Conservation (phyloP, 2,113 vertebrate species). For the Arenaria interpres region DNA sequence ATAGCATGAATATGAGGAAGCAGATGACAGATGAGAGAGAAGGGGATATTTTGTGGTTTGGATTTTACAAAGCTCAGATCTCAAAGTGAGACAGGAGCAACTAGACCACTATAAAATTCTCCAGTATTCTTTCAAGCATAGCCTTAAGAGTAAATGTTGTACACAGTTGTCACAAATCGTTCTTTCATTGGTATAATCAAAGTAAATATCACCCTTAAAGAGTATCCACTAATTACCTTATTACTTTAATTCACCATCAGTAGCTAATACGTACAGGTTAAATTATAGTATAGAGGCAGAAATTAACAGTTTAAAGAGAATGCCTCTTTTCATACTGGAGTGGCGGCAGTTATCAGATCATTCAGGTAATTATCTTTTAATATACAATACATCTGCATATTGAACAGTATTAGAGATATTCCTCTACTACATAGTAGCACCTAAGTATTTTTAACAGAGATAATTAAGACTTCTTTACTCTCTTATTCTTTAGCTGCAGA, state of each 20-base stretch:
- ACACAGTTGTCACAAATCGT: background rate
- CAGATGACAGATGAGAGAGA: background rate
- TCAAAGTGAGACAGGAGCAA: background rate
- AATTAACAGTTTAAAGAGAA: background rate
- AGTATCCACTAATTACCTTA: background rate
- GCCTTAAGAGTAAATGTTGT: background rate
- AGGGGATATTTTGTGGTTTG: background rate
- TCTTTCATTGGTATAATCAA: background rate
- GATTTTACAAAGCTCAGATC: background rate
- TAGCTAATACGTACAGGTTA: background rate
- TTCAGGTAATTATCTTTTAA: background rate
- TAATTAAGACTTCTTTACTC: background rate
- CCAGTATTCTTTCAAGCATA: background rate
- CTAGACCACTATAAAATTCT: background rate
- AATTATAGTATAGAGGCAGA: constrained; percentile 11
- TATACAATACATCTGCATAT: background rate
- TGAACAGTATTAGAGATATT: background rate
- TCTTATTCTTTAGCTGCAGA: background rate
- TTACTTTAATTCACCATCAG: background rate
- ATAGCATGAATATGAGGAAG: background rate
- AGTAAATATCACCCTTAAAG: background rate
- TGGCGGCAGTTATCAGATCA: background rate
- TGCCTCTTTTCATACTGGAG: background rate
- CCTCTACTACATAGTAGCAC: background rate
- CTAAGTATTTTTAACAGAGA: background rate